Conservation (phyloP, 2,888 invertebrate genomes). For the Nomada goodeniana region DNA sequence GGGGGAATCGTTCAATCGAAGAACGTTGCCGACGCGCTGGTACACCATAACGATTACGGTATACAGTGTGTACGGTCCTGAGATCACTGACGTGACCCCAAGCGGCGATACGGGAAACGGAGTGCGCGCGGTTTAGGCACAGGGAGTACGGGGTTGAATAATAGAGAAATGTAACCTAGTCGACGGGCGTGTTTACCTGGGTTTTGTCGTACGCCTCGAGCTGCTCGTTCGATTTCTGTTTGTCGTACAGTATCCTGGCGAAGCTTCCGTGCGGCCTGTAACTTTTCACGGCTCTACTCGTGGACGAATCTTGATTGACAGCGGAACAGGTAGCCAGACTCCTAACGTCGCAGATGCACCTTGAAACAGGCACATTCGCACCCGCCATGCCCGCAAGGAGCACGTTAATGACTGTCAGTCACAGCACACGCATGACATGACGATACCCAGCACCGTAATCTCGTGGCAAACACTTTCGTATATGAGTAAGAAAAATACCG, state of each 20-base stretch:
- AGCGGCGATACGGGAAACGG: constrained; percentile 57
- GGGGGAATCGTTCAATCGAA: neutral
- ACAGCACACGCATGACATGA: constrained; percentile 31
- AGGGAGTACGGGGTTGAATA: neutral
- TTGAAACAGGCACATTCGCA: constrained; percentile 47
- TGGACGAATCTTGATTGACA: constrained; percentile 47
- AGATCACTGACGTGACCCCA: constrained; percentile 60
- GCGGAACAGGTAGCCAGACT: constrained; percentile 52
- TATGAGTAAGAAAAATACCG: constrained; percentile 25
- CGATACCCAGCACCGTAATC: constrained; percentile 33
- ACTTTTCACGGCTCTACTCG: constrained; percentile 64
- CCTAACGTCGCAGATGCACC: constrained; percentile 63
- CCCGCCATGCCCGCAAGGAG: constrained; percentile 63
- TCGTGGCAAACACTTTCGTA: constrained; percentile 13
- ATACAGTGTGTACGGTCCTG: constrained; percentile 21
- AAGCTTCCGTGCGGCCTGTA: constrained; percentile 90
- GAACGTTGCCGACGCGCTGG: neutral
- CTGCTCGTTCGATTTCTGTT: constrained; percentile 89
- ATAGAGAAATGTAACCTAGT: constrained; percentile 44
- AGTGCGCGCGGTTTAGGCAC: constrained; percentile 39
- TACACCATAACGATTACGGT: neutral
- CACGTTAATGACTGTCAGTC: constrained; percentile 49
- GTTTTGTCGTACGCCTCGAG: constrained; percentile 89
- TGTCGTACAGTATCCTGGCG: constrained; percentile 90
- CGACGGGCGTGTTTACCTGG: constrained; percentile 86